Percentiles rank a stretch among this genome's conserved stretches.
These are phyloP conservation scores for Muricea muricata DNA, from an alignment of 92 coral and sea anemone species.

Conservation along the genomic window DNA sequence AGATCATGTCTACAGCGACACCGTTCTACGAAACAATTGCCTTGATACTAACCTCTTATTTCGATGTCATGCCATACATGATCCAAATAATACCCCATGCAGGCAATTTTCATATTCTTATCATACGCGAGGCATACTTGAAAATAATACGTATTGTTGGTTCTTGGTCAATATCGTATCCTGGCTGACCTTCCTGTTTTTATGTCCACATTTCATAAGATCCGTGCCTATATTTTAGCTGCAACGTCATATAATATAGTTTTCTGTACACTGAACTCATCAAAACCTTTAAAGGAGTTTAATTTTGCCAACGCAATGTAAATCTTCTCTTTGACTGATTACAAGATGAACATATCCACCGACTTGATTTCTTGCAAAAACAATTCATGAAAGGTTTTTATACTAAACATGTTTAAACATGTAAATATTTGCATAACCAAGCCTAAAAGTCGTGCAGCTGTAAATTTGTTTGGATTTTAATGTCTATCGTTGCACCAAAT, in stretches of 20 bases:
- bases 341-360: neutral
- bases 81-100: neutral
- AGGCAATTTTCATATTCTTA: neutral
- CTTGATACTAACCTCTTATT: neutral
- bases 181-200: conserved; percentile 3
- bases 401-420: neutral
- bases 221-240: neutral
- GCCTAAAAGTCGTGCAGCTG: neutral
- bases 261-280: neutral
- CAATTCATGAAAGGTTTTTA: neutral
- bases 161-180: conserved; percentile 12
- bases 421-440: neutral
- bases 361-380: neutral
- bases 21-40: neutral
- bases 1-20: neutral
- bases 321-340: neutral
- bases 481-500: neutral
- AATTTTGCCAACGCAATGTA: neutral
- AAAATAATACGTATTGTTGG: neutral
- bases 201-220: neutral
- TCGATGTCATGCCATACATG: neutral
- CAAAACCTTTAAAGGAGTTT: neutral
- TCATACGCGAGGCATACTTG: neutral
- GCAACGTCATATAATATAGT: neutral
- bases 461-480: neutral